Evolutionary conservation across 2,113 vertebrate species (phyloP), one percentile per base, ranked within the genome.

Genomic region (Clinocottus analis): DNA sequence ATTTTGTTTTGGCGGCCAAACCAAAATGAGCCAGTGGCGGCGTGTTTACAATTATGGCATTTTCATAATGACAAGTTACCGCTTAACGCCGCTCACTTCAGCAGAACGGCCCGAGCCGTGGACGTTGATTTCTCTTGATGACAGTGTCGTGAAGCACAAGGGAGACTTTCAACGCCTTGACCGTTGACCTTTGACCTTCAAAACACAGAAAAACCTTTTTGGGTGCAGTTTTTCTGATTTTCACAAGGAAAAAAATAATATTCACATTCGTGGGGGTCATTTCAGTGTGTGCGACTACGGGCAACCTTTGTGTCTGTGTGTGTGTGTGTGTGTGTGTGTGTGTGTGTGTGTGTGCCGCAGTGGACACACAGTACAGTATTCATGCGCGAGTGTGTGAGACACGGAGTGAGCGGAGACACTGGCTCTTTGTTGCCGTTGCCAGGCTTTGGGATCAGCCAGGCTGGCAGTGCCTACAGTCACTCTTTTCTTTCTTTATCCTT

Each of bases 381-480:
- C 13, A n/a, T 79, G 61, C 41, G 37, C 79, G 65, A 37, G 45
- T 71, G 80, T 45, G 75, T 39, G 67, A 62, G 55, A 65, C 75
- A 33, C 41, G 27, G 56, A 73, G 49, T 3, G 77, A 80, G 70
- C 39, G 19, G 35, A 70, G 63, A 91, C 88, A 91, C 75, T 77
- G 72, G 77, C 75, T 79, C 87, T 91, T 91, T 91, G 90, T 91
- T 89, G 63, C 51, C 3, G 61, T 78, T 90, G 87, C 89, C 86
- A 84, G 83, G 75, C 63, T 74, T 89, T 59, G 74, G 80, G 85
- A 74, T 88, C 82, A 78, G 77, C 68, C 65, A 59, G 83, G 67
- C 71, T 75, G 85, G 67, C 76, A 80, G 74, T 78, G 82, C 60
- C 76, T 21, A 72, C 83, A 79, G 39, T 72, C 23, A 69, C 72